Evolutionary conservation across 64 coral and sea anemone genomes (phyloP).

Genomic region (Platygyra sinensis): DNA sequence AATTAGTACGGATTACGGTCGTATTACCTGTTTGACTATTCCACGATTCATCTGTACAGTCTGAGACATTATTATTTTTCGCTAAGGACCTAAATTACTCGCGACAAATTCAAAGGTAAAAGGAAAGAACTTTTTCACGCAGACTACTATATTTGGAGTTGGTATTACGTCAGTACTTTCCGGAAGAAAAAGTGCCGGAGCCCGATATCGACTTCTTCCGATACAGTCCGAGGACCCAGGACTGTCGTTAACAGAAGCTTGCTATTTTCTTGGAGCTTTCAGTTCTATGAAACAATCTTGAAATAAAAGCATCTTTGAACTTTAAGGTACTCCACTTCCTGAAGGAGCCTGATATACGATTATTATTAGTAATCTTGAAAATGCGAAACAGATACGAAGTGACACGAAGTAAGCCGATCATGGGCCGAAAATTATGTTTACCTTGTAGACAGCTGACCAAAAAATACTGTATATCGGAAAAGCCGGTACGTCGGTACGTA

Average conservation of each 20-base stretch:
- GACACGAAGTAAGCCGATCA: background rate
- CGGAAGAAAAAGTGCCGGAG: slow-evolving; percentile 1
- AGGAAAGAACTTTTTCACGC: slow-evolving; percentile 74
- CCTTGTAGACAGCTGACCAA: slow-evolving; percentile 38
- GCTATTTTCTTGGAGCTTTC: no score
- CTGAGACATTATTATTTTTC: slow-evolving; percentile 76
- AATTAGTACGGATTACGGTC: background rate
- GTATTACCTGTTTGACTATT: slow-evolving; percentile 91
- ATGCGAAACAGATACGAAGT: background rate
- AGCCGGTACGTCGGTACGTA: background rate
- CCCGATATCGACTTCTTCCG: background rate
- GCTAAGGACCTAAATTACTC: slow-evolving; percentile 64
- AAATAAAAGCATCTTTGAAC: background rate
- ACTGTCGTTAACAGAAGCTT: background rate
- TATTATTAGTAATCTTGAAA: no score
- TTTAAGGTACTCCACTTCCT: background rate
- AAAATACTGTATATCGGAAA: background rate
- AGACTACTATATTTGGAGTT: slow-evolving; percentile 73
- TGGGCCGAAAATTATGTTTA: background rate
- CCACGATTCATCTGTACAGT: slow-evolving; percentile 88
- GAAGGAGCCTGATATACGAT: background rate
- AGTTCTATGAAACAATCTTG: no score
- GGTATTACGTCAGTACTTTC: slow-evolving; percentile 69
- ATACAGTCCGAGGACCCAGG: background rate
- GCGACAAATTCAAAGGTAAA: slow-evolving; percentile 86